Evolutionary conservation across 2,113 vertebrate species (phyloP).

Genomic region (Gasterosteus nipponicus): DNA sequence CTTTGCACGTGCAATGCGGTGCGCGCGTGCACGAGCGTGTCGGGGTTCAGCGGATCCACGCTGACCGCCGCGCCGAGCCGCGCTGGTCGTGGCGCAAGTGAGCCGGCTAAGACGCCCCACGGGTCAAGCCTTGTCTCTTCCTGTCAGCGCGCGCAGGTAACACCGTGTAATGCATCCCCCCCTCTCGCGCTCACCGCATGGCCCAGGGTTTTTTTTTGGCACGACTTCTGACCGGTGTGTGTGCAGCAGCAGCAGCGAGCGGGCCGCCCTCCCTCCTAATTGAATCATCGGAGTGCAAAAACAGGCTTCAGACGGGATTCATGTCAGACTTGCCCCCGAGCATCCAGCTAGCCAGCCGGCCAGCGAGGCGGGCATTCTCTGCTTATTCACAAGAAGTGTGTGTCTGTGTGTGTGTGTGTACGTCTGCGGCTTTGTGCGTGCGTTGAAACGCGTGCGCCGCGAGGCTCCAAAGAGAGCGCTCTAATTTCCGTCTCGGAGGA

Average conservation of each 20-base stretch:
- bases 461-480: conserved; percentile 68
- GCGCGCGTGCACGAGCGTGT: neutral
- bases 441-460: conserved; percentile 46
- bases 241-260: conserved; percentile 44
- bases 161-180: conserved; percentile 65
- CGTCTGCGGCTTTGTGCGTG: conserved; percentile 23
- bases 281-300: conserved; percentile 78
- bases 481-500: conserved; percentile 78
- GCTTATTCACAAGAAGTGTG: conserved; percentile 65
- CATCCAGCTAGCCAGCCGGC: conserved; percentile 46
- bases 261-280: conserved; percentile 69
- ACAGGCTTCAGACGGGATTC: conserved; percentile 72
- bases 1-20: conserved; percentile 7
- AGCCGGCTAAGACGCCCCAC: conserved; percentile 56
- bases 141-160: conserved; percentile 68
- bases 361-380: conserved; percentile 46
- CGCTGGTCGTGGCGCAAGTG: conserved; percentile 47
- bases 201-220: conserved; percentile 69
- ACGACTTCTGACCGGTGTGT: conserved; percentile 63
- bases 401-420: conserved; percentile 40
- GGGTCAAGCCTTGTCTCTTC: conserved; percentile 72
- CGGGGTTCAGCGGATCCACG: conserved; percentile 17
- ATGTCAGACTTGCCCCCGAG: conserved; percentile 74
- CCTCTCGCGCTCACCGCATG: conserved; percentile 56
- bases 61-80: conserved; percentile 9